Percentiles rank a stretch among this genome's conserved stretches.
These are phyloP conservation scores for Caenorhabditis tropicalis DNA, from an alignment of 1,140 invertebrate genomes.

Conservation along the genomic window DNA sequence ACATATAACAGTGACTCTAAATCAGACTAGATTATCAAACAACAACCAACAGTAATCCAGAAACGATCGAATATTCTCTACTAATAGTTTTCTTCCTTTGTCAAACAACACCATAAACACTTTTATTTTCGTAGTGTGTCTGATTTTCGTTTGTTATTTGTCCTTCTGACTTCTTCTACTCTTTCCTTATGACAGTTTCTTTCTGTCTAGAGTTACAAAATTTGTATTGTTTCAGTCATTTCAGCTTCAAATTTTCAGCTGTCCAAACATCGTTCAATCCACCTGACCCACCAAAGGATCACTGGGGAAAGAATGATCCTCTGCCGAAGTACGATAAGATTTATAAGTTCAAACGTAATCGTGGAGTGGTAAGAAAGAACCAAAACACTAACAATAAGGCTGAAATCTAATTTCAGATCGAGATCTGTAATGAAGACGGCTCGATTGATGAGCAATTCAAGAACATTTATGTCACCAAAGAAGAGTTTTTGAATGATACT, in stretches of 20 bases:
- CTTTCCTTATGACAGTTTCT: neutral
- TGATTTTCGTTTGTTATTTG: neutral
- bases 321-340: constrained; percentile 64
- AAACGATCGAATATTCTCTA: neutral
- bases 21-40: neutral
- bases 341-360: constrained; percentile 58
- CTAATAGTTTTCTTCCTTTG: neutral
- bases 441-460: constrained; percentile 60
- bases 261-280: constrained; percentile 70
- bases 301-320: constrained; percentile 66
- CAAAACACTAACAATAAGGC: neutral
- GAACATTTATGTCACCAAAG: constrained; percentile 61
- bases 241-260: constrained; percentile 57
- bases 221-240: neutral
- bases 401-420: constrained; percentile 55
- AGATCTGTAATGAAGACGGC: constrained; percentile 63
- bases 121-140: neutral
- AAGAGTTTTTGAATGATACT: constrained; percentile 68
- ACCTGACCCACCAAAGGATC: constrained; percentile 69
- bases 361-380: constrained; percentile 59
- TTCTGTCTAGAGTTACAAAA: neutral
- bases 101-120: neutral
- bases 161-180: constrained; percentile 14
- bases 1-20: constrained; percentile 13
- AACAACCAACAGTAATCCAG: constrained; percentile 1